Base-by-base conservation (phyloP, 2,888 invertebrate genomes). In the Drosophila tripunctata region DNA sequence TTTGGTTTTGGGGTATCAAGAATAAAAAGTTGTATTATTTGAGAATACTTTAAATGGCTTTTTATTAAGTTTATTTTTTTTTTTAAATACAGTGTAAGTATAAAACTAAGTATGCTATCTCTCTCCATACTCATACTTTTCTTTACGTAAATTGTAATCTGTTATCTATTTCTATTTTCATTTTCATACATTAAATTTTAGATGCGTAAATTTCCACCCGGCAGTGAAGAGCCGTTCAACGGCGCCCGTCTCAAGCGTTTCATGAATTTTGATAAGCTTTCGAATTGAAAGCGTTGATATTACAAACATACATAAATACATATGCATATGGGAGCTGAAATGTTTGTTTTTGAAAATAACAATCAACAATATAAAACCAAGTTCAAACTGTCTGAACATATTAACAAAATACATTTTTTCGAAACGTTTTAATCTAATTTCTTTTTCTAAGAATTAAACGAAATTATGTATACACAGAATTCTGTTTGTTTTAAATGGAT, bases 201-300 rank as follows among this genome's bases (percentile, higher is more conserved):
- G 95, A 94, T 94, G 94, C 92, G 94, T 78, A 92, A 93, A 80
- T 93, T 94, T 90, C 94, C 95, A 21, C 94, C 95, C 12, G 94
- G 94, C 79, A 93, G 93, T 74, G 93, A 94, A 50, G 90, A 92
- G 36, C 92, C 93, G 2, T 93, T 91, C 78, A 92, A 93, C 72
- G 93, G 92, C 40, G 90, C 91, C 36, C 90, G 92, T 55, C 86
- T 94, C 43, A 90, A 92, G 67, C 92, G 92, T 70, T 94, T 94
- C 78, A 87, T 93, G 76, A 88, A 92, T 60, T 90, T 92, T 54
- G 93, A 93, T 71, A 92, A 91, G 52, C 55, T 65, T 22, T 69
- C 91, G 92, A 52, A 71, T 79, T 54, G 19, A 64, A 48, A 10
- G 67, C 74, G 21, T 47, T 52, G 19, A n/a, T 17, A 52, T 41